These are phyloP conservation scores for Noctua fimbriata DNA, from an alignment of 2,888 invertebrate species.

Conservation along the genomic window DNA sequence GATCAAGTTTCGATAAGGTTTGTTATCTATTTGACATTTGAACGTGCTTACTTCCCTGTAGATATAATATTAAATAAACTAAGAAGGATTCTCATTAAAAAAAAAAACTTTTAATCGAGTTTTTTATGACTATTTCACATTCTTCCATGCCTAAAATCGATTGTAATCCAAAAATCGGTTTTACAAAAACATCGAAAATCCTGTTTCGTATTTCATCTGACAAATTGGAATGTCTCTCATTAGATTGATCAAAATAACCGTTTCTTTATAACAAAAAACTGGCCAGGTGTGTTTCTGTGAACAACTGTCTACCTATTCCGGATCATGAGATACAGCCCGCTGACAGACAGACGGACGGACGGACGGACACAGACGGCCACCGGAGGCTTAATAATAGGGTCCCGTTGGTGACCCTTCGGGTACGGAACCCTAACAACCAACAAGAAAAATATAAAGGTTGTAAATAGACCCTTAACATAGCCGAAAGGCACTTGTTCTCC, in stretches of 20 bases:
- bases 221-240: background rate
- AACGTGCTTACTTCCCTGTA: slow-evolving; percentile 3
- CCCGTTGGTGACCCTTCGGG: no score
- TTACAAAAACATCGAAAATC: background rate
- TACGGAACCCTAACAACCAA: no score
- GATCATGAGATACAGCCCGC: no score
- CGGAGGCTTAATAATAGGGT: no score
- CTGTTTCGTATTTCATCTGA: background rate
- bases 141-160: background rate
- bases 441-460: no score
- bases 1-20: slow-evolving; percentile 6
- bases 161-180: background rate
- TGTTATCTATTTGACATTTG: slow-evolving; percentile 5
- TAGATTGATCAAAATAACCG: background rate
- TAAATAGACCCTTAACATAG: no score
- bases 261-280: background rate
- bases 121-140: background rate
- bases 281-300: no score
- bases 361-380: no score
- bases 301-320: no score
- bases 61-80: background rate
- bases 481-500: no score
- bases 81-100: background rate
- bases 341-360: no score
- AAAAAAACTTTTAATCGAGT: background rate